Conservation (phyloP, 37 sponge, comb jelly and placozoan genomes). For the Theonella swinhoei region DNA sequence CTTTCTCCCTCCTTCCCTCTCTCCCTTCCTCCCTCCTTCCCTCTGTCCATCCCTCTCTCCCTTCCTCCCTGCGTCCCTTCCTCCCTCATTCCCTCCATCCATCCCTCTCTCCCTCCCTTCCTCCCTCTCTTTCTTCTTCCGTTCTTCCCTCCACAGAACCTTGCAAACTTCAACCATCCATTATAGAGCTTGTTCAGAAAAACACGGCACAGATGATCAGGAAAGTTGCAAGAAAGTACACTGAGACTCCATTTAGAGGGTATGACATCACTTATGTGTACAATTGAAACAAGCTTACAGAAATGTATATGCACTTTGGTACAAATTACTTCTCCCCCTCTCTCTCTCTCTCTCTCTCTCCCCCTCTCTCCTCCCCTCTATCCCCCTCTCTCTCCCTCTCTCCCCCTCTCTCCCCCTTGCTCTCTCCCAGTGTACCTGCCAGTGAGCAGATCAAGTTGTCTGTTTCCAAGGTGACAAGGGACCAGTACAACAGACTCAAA, state of each 20-base stretch:
- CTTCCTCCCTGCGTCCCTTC: too few species aligned
- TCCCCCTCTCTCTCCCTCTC: too few species aligned
- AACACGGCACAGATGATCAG: slow-evolving; percentile 66
- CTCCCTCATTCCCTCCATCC: too few species aligned
- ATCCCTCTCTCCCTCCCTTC: too few species aligned
- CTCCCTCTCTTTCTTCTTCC: too few species aligned
- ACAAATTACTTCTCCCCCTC: not conserved
- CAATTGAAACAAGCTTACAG: not conserved
- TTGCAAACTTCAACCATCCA: slow-evolving; percentile 68
- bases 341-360: not conserved
- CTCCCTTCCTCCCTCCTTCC: too few species aligned
- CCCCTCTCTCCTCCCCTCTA: too few species aligned
- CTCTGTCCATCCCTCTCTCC: too few species aligned
- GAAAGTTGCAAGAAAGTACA: slow-evolving; percentile 41
- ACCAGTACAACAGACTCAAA: slow-evolving; percentile 61
- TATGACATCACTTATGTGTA: too few species aligned
- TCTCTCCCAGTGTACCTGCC: slow-evolving; percentile 21
- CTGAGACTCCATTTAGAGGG: too few species aligned
- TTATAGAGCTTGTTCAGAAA: slow-evolving; percentile 57
- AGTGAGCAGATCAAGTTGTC: slow-evolving; percentile 71
- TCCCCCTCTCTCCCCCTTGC: not conserved
- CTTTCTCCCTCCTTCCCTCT: too few species aligned
- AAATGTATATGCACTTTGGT: not conserved
- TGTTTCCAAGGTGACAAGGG: slow-evolving; percentile 62
- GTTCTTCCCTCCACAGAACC: slow-evolving; percentile 69